These are phyloP conservation scores for Mastomys coucha DNA, from an alignment of 2,113 vertebrate species.

Conservation along the genomic window DNA sequence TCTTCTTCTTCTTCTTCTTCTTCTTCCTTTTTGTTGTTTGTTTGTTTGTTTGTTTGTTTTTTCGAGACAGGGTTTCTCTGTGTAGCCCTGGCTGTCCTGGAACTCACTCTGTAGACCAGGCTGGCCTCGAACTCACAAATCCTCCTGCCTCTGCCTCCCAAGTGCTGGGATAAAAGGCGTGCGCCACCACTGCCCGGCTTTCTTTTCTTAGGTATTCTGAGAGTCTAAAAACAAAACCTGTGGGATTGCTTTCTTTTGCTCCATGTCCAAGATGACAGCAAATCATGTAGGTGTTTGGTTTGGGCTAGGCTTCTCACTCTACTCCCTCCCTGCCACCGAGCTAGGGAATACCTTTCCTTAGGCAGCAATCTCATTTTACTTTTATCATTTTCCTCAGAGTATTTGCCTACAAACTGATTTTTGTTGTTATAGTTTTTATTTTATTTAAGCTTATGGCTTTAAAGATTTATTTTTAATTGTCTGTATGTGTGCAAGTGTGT, in stretches of 20 bases:
- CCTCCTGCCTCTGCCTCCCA: too few relatives aligned
- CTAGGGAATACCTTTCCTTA: neutral
- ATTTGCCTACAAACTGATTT: neutral
- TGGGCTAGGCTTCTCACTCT: neutral
- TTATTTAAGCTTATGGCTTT: neutral
- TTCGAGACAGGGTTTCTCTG: too few relatives aligned
- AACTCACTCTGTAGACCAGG: too few relatives aligned
- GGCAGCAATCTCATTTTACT: neutral
- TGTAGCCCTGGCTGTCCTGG: too few relatives aligned
- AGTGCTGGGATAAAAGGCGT: too few relatives aligned
- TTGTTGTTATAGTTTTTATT: neutral
- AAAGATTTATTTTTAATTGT: neutral
- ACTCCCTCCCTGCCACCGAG: neutral
- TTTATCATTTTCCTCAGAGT: neutral
- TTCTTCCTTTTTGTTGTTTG: too few relatives aligned
- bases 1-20: too few relatives aligned
- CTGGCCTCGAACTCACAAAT: too few relatives aligned
- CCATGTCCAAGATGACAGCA: neutral
- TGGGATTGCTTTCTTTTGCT: neutral
- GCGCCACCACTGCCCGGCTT: neutral
- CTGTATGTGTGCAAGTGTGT: neutral
- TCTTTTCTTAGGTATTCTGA: constrained; percentile 8
- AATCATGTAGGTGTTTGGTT: neutral
- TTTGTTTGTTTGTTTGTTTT: too few relatives aligned
- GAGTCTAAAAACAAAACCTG: constrained; percentile 7